These are phyloP conservation scores for Nycticryphes semicollaris DNA, from an alignment of 2,113 vertebrate genomes.

Conservation along the genomic window DNA sequence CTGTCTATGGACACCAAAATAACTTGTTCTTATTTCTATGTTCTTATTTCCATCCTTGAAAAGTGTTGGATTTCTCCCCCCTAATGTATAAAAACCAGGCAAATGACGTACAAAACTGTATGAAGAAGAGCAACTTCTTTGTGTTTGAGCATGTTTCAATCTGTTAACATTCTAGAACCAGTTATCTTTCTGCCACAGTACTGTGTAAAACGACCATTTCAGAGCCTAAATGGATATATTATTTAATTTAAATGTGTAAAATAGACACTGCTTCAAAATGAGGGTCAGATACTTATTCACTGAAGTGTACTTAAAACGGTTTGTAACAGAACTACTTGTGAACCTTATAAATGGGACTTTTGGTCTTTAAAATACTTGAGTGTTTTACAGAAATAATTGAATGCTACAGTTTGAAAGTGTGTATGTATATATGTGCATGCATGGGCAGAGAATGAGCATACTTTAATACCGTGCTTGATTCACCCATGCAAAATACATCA, in stretches of 20 bases:
- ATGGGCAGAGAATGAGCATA: neutral
- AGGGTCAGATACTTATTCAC: neutral
- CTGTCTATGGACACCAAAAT: neutral
- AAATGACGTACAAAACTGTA: neutral
- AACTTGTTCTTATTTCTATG: slow-evolving; percentile 21
- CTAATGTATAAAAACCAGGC: slow-evolving; percentile 44
- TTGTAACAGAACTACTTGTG: neutral
- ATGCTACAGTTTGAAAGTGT: neutral
- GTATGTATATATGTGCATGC: no score
- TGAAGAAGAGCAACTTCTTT: neutral
- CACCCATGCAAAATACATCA: neutral
- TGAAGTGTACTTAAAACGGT: neutral
- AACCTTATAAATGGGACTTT: neutral
- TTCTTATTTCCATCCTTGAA: slow-evolving; percentile 1
- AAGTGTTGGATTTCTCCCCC: slow-evolving; percentile 18
- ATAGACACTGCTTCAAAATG: neutral
- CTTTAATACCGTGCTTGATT: neutral
- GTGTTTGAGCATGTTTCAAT: neutral
- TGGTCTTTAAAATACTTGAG: neutral
- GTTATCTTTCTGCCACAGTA: neutral
- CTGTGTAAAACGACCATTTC: neutral
- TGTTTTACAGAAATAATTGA: neutral
- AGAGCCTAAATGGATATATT: neutral
- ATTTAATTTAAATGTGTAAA: neutral
- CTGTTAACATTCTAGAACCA: neutral